A percentile compares a stretch with the other conserved stretches of the same genome.
These are phyloP conservation scores for Gorsachius magnificus DNA, from an alignment of 2,797 vertebrate genomes.

Conservation along the genomic window DNA sequence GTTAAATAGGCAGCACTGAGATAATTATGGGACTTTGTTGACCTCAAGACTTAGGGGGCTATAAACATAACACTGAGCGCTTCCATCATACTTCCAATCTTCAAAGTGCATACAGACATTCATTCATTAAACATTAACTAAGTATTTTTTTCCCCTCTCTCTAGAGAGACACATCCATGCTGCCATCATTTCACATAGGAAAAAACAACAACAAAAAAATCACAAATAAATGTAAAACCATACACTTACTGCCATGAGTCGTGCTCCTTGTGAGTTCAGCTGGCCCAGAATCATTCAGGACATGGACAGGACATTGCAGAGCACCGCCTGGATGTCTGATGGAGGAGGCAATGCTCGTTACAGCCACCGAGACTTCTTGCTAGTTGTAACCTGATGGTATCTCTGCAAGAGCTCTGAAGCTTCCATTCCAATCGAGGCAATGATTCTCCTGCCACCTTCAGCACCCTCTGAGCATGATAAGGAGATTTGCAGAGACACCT, in stretches of 20 bases:
- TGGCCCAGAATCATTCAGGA: not conserved
- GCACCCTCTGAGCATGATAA: not conserved
- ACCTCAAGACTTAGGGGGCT: not conserved
- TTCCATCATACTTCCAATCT: not conserved
- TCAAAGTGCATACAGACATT: not conserved
- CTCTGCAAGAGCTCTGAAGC: not conserved
- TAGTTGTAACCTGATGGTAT: too few species aligned
- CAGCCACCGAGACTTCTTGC: not conserved
- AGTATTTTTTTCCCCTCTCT: not conserved
- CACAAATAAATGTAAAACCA: not conserved
- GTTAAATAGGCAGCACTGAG: not conserved
- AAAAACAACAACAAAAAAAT: not conserved
- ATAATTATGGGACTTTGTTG: not conserved
- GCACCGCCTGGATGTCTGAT: not conserved
- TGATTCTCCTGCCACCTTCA: not conserved
- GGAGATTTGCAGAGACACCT: not conserved
- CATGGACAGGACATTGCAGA: not conserved
- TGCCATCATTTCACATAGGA: not conserved
- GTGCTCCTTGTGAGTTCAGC: not conserved
- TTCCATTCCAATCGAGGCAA: not conserved
- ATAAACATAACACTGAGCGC: not conserved
- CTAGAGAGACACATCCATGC: not conserved
- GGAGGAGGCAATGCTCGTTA: not conserved
- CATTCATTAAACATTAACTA: not conserved
- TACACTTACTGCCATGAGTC: not conserved